phyloP scores from a whole-genome alignment of 2,797 vertebrate genomes.

The Poeciliopsis infans region DNA sequence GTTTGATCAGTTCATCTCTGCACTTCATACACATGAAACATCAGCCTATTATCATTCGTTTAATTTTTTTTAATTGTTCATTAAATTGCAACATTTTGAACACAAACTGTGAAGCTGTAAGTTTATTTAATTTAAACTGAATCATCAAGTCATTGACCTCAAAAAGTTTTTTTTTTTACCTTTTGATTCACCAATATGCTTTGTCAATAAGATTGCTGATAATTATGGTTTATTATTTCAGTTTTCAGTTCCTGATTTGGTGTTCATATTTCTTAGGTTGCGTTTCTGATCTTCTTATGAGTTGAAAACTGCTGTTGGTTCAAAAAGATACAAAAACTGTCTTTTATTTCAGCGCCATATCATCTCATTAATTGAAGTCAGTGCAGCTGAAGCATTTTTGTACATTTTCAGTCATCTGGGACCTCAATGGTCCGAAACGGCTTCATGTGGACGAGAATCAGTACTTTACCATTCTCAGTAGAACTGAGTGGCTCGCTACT shows the following conservation, averaged over 20 bases:
- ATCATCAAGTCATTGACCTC: background rate
- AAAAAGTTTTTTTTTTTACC: background rate
- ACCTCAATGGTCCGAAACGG: background rate
- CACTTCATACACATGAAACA: background rate
- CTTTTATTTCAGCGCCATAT: background rate
- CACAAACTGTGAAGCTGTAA: background rate
- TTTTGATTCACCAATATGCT: background rate
- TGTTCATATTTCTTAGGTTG: background rate
- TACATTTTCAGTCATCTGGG: background rate
- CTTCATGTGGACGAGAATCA: background rate
- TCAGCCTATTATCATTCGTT: background rate
- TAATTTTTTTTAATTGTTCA: background rate
- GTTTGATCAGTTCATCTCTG: background rate
- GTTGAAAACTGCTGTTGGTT: background rate
- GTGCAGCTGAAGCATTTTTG: background rate
- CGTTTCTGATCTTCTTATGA: background rate
- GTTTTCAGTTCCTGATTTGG: background rate
- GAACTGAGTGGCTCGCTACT: background rate
- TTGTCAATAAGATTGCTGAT: background rate
- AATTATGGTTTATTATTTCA: background rate
- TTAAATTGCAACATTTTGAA: background rate
- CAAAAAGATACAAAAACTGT: background rate
- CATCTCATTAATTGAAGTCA: background rate
- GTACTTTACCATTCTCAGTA: background rate
- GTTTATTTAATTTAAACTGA: background rate